These are phyloP conservation scores for Semibalanus balanoides DNA, from an alignment of 1,140 invertebrate genomes.

Conservation along the genomic window DNA sequence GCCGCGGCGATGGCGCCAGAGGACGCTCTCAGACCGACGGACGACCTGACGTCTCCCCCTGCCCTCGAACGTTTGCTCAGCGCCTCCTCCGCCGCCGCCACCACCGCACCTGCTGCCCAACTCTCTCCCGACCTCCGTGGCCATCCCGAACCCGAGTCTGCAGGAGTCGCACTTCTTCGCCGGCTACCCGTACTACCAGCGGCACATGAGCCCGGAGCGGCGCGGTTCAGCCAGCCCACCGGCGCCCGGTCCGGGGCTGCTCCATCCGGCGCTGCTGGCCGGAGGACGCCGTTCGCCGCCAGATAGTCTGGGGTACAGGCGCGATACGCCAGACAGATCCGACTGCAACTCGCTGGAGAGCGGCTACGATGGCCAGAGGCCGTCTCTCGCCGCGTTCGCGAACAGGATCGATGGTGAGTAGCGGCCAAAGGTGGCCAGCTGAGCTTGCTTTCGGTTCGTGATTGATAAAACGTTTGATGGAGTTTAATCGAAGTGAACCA, in stretches of 20 bases:
- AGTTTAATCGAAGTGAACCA: too few species aligned
- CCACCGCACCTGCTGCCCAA: slow-evolving; percentile 69
- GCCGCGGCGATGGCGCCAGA: slow-evolving; percentile 57
- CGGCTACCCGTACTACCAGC: slow-evolving; percentile 56
- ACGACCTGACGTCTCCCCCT: slow-evolving; percentile 68
- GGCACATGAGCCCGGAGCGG: slow-evolving; percentile 21
- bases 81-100: slow-evolving; percentile 66
- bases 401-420: not conserved
- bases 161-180: slow-evolving; percentile 71
- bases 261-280: slow-evolving; percentile 35
- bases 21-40: slow-evolving; percentile 36
- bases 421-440: not conserved
- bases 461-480: too few species aligned
- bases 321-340: slow-evolving; percentile 27
- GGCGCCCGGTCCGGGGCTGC: slow-evolving; percentile 27
- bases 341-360: slow-evolving; percentile 26
- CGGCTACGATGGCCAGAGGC: slow-evolving; percentile 42
- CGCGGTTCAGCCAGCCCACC: slow-evolving; percentile 20
- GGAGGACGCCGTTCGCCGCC: slow-evolving; percentile 27
- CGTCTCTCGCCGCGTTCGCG: not conserved
- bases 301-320: slow-evolving; percentile 31
- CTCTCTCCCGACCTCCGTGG: slow-evolving; percentile 79
- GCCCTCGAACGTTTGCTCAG: slow-evolving; percentile 79
- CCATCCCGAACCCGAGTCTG: slow-evolving; percentile 87
- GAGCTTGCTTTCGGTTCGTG: too few species aligned